Evolutionary conservation across 2,113 vertebrate genomes (phyloP), one percentile per base, ranked within the genome.

Genomic region (Hippocampus barbouri): DNA sequence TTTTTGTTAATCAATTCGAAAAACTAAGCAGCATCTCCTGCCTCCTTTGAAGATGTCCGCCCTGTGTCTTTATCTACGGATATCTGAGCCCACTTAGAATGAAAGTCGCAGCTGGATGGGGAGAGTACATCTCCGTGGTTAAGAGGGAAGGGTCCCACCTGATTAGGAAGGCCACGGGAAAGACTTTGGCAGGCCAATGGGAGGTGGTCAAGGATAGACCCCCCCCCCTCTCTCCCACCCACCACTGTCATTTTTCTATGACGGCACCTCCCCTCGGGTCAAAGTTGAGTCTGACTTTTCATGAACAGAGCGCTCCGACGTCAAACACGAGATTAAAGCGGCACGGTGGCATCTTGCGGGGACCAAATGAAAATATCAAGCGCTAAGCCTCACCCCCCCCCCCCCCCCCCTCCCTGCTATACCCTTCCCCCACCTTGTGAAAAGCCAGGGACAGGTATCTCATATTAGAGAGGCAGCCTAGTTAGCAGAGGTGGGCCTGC

Each of bases 321-420:
- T 93, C 92, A 94, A 93, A 94, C 93, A 92, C 89, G 91, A 94
- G 94, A 97, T 96, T 94, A 96, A 92, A 92, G 92, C 83, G 86
- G 91, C 93, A 91, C 89, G 90, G 94, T 92, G 89, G 80, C 89
- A 78, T 93, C 92, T 94, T 92, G 94, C 92, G 83, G 86, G 85
- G 83, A 92, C 92, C 91, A 93, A 94, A 94, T 94, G 93, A 94
- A 95, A 95, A 94, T 94, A 96, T 94, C 92, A 94, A 93, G 90
- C 86, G 87, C 86, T 95, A 93, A 94, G 93, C 93, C 27, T 34
- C 59, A 20, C 2, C 59, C 27, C 88, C 88, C 89, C 90, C 89
- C 89, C 93, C 93, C 91, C 89, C 89, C 90, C 88, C 88, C 89
- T 90, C 89, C 89, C 93, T 91, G 5, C 34, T 38, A 6, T 38